Conservation (phyloP, 2,797 vertebrate species). For the Xenops minutus region DNA sequence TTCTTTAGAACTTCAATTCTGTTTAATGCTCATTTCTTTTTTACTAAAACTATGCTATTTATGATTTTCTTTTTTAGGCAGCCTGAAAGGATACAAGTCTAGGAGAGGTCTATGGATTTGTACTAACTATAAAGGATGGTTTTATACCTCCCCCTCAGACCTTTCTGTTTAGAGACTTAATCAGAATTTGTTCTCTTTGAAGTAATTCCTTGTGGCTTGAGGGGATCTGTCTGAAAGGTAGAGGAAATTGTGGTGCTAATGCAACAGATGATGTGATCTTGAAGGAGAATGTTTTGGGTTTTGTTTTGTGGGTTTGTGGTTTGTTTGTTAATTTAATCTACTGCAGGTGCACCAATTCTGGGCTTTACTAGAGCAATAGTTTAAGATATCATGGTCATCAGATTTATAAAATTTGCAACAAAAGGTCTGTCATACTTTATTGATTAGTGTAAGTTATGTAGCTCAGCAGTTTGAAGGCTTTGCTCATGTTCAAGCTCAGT, state of each 20-base stretch:
- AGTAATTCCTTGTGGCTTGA: not conserved
- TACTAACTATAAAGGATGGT: not conserved
- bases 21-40: not conserved
- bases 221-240: not conserved
- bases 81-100: not conserved
- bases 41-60: not conserved
- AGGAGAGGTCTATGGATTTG: not conserved
- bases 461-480: not conserved
- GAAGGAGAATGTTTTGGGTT: rapidly evolving
- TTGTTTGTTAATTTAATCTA: not conserved
- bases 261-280: not conserved
- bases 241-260: not conserved
- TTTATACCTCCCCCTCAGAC: not conserved
- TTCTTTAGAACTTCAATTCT: not conserved
- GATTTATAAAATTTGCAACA: not conserved
- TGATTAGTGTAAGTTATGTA: rapidly evolving
- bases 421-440: not conserved
- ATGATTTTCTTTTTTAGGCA: not conserved
- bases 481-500: not conserved
- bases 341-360: not conserved
- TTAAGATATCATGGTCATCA: not conserved
- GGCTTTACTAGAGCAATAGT: not conserved
- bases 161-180: not conserved
- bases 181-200: not conserved
- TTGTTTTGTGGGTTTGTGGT: not conserved